These are phyloP conservation scores for Sciaenops ocellatus DNA, from an alignment of 2,797 vertebrate species.

Conservation along the genomic window DNA sequence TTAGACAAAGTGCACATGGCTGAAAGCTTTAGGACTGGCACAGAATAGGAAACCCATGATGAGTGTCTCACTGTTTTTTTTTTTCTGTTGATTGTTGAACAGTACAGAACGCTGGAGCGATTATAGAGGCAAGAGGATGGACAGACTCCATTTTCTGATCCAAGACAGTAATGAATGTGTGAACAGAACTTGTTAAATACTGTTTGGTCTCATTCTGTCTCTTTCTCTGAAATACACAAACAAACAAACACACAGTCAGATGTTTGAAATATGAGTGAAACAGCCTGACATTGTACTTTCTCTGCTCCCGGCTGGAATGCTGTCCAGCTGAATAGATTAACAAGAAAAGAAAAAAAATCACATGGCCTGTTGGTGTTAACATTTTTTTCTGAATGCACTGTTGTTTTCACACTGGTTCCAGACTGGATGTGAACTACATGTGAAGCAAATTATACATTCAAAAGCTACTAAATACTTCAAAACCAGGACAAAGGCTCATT, in stretches of 20 bases:
- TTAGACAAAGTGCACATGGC: not conserved
- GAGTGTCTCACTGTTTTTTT: not conserved
- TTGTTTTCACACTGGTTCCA: not conserved
- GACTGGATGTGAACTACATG: not conserved
- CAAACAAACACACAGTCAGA: not conserved
- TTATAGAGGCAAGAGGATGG: not conserved
- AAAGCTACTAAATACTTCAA: not conserved
- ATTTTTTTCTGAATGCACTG: not conserved
- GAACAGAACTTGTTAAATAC: not conserved
- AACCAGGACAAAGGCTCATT: not conserved
- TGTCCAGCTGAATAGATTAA: not conserved
- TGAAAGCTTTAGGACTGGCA: not conserved
- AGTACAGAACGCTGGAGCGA: too few relatives aligned
- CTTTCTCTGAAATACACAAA: not conserved
- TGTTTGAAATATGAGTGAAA: not conserved
- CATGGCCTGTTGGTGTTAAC: not conserved
- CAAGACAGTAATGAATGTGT: not conserved
- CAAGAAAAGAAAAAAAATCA: not conserved
- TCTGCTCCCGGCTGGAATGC: not conserved
- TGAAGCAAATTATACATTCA: not conserved
- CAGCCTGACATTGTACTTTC: not conserved
- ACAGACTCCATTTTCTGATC: not conserved
- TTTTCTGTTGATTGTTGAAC: not conserved
- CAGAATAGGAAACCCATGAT: not conserved
- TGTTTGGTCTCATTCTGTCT: not conserved